Percentiles rank a stretch among this genome's conserved stretches.
phyloP scores from a whole-genome alignment of 2,113 vertebrate genomes.

The Nerophis lumbriciformis region DNA sequence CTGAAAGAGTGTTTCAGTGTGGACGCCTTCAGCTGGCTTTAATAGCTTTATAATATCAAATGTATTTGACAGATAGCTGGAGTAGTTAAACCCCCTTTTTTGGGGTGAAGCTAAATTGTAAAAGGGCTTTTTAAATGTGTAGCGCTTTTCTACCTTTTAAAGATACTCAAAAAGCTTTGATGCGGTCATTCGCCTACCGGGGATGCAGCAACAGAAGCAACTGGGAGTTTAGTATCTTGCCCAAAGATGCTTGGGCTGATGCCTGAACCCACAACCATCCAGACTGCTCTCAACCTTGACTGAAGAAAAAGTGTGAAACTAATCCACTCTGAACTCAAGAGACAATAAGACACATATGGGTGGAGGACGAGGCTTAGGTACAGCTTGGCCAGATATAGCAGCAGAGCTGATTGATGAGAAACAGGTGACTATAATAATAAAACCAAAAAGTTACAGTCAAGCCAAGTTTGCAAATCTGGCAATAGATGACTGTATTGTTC shows the following conservation, averaged over 20 bases:
- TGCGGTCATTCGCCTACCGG: too few species aligned
- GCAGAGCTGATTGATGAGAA: background rate
- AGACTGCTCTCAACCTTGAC: background rate
- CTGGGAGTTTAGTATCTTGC: too few species aligned
- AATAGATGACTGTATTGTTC: constrained; percentile 48
- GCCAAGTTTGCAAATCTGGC: constrained; percentile 28
- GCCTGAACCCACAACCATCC: too few species aligned
- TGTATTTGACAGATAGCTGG: too few species aligned
- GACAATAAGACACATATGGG: background rate
- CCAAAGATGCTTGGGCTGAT: too few species aligned
- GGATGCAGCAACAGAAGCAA: too few species aligned
- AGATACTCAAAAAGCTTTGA: too few species aligned
- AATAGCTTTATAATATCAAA: background rate
- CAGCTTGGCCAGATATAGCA: background rate
- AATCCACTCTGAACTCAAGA: background rate
- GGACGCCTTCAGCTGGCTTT: background rate
- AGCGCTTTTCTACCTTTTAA: too few species aligned
- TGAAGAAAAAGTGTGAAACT: background rate
- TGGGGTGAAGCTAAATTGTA: too few species aligned
- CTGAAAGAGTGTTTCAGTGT: background rate
- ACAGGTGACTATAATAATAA: background rate
- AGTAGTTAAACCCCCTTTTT: too few species aligned
- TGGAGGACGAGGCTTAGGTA: background rate
- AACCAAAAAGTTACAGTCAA: background rate
- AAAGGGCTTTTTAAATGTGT: too few species aligned